phyloP scores from a whole-genome alignment of 2,797 vertebrate species.

The Gymnocypris eckloni region DNA sequence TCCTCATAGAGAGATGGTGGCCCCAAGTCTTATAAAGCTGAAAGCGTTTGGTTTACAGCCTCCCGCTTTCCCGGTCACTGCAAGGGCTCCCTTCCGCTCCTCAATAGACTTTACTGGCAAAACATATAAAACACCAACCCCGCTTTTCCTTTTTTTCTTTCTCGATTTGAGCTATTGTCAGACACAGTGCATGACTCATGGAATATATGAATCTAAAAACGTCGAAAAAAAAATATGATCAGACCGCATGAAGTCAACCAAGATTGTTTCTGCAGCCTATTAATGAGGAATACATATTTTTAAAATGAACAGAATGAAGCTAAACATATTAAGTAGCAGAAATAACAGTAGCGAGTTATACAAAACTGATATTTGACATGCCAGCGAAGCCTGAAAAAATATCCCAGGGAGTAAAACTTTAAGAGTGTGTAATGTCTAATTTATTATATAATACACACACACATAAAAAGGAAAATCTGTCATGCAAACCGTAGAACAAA shows the following conservation, averaged over 20 bases:
- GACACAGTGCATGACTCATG: constrained; percentile 70
- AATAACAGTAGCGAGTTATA: constrained; percentile 57
- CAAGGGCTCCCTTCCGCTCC: constrained; percentile 76
- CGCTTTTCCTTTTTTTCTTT: constrained; percentile 59
- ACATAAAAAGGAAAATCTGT: background rate
- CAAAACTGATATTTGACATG: constrained; percentile 33
- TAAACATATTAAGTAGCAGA: constrained; percentile 61
- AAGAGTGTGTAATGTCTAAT: background rate
- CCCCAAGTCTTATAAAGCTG: constrained; percentile 71
- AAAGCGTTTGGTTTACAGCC: constrained; percentile 73
- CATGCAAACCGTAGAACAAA: background rate
- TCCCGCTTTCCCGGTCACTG: constrained; percentile 68
- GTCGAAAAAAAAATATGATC: constrained; percentile 64
- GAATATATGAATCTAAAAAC: constrained; percentile 69
- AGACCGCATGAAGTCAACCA: constrained; percentile 66
- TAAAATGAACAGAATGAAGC: constrained; percentile 54
- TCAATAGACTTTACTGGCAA: constrained; percentile 74
- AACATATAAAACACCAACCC: constrained; percentile 70
- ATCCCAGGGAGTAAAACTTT: background rate
- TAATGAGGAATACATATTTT: constrained; percentile 72
- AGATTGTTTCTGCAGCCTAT: constrained; percentile 66
- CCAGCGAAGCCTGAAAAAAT: background rate
- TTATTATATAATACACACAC: background rate
- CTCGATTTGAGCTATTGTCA: constrained; percentile 64
- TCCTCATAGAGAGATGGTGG: constrained; percentile 70